Evolutionary conservation across 2,888 invertebrate species (phyloP).

Genomic region (Sacculina carcini): DNA sequence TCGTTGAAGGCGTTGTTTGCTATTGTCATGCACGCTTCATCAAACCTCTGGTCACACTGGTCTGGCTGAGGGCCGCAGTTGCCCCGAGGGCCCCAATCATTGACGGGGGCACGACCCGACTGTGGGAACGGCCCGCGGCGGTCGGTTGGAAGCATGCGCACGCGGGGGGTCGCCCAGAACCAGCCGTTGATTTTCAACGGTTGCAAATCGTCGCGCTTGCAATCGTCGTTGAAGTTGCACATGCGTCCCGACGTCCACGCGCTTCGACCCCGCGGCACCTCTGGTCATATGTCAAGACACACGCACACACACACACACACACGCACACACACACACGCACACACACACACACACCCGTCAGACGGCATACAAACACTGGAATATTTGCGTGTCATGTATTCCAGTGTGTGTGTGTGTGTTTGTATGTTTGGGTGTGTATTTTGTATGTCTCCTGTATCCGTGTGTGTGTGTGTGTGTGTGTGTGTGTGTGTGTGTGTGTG

Average conservation of each 20-base stretch:
- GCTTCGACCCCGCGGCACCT: too few relatives aligned
- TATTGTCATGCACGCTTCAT: slow-evolving; percentile 3
- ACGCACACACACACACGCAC: not conserved
- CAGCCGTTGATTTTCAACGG: slow-evolving; percentile 61
- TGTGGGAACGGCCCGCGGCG: slow-evolving; percentile 18
- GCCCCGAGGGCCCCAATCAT: not conserved
- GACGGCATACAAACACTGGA: too few relatives aligned
- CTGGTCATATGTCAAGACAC: not conserved
- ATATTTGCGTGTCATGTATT: too few relatives aligned
- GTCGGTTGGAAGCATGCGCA: slow-evolving; percentile 59
- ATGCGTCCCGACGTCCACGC: not conserved
- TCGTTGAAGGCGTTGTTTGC: slow-evolving; percentile 1
- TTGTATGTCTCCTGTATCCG: too few relatives aligned
- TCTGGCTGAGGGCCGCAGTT: not conserved
- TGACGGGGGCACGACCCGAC: not conserved
- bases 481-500: too few relatives aligned
- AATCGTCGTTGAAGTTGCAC: slow-evolving; percentile 3
- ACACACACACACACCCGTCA: not conserved
- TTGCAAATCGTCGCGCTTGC: not conserved
- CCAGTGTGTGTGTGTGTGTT: too few relatives aligned
- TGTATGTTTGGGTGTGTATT: too few relatives aligned
- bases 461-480: too few relatives aligned
- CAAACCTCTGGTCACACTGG: not conserved
- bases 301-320: not conserved
- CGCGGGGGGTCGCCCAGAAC: slow-evolving; percentile 78